These are phyloP conservation scores for Cololabis saira DNA, from an alignment of 2,113 vertebrate genomes.

Conservation along the genomic window DNA sequence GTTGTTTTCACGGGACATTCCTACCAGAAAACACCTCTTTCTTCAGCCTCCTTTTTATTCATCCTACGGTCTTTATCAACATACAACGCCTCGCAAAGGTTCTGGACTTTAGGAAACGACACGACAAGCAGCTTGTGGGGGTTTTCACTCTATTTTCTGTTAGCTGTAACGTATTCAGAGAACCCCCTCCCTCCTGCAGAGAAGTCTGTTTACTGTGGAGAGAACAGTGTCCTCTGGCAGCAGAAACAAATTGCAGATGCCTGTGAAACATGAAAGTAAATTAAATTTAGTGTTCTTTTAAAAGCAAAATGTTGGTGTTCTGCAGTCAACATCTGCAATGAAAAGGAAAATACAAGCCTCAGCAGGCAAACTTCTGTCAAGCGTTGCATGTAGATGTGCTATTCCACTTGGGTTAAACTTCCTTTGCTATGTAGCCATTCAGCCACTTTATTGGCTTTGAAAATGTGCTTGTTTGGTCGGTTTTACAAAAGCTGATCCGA, in stretches of 20 bases:
- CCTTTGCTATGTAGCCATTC: too few species aligned
- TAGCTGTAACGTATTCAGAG: constrained; percentile 11
- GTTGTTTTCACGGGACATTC: constrained; percentile 1
- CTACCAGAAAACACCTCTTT: constrained; percentile 22
- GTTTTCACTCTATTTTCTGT: constrained; percentile 16
- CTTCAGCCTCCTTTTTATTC: constrained; percentile 20
- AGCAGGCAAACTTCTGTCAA: not conserved
- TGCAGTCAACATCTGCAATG: not conserved
- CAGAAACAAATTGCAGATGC: constrained; percentile 4
- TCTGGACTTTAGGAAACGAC: constrained; percentile 3
- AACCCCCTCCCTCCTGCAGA: not conserved
- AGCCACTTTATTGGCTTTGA: too few species aligned
- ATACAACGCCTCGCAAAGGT: constrained; percentile 5
- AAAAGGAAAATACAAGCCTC: not conserved
- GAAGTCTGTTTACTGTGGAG: constrained; percentile 14
- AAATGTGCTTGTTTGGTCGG: too few species aligned
- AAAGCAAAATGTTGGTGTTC: constrained; percentile 1
- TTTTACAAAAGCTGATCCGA: too few species aligned
- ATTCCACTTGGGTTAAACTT: too few species aligned
- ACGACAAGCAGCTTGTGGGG: constrained; percentile 8
- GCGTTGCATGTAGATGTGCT: too few species aligned
- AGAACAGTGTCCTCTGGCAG: constrained; percentile 27
- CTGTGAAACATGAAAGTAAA: constrained; percentile 35
- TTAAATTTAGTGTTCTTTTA: constrained; percentile 6
- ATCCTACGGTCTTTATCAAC: constrained; percentile 11